Base-by-base conservation (phyloP, 2,113 vertebrate genomes). In the Syngnathus typhle region DNA sequence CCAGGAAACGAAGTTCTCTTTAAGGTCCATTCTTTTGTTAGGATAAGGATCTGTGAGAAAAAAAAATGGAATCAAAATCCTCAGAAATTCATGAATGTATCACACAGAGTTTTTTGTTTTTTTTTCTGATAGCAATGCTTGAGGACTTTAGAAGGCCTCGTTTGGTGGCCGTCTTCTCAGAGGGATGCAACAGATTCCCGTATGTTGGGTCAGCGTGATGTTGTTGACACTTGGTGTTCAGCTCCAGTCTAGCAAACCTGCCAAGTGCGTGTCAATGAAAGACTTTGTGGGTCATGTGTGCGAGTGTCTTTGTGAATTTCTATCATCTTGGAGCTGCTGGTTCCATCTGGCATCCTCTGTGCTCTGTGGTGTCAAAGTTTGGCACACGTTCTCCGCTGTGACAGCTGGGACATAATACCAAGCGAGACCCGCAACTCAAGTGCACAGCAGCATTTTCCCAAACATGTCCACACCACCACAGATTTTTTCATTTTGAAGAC, bases 311-410 rank as follows among this genome's bases (percentile, higher is more conserved):
- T 78, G 64, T 68, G 64, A 69, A 65, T 60, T 69, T 67, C 67
- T 64, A 70, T 82, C 56, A 72, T 67, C n/a, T 16, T 47, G 39
- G 64, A 49, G 47, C 6, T 41, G 43, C 32, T 7, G 41, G n/a
- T 46, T 82, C 78, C 87, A 90, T 86, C 88, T 90, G 86, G 89
- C 87, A 86, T 82, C 71, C 58, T 69, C 55, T 68, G 74, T 76
- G 70, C 85, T 81, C 77, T 39, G 27, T 64, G 85, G 87, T 70
- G 83, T 85, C 75, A 59, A 65, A 71, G 76, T 82, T 32, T 89
- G 87, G 88, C 79, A n/a, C 62, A 68, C 52, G 69, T 52, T 72
- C 49, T 64, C 21, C 54, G 49, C 73, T 63, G 84, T 60, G 64
- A 82, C 88, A 89, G 81, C 83, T 84, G 87, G 81, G 83, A 78